These are phyloP conservation scores for Heliconius ismenius DNA, from an alignment of 2,888 invertebrate species.

Conservation along the genomic window DNA sequence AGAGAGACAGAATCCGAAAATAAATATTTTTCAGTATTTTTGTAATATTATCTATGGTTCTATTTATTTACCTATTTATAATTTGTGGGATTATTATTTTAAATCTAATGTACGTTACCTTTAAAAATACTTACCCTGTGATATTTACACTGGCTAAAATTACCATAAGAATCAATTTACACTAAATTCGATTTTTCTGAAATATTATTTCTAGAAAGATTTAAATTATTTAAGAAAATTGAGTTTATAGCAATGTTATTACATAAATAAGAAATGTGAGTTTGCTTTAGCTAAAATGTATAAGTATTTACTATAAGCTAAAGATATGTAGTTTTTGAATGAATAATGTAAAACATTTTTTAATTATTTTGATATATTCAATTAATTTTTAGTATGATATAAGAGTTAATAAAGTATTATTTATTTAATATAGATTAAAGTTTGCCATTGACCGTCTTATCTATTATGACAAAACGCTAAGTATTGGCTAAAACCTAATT, in stretches of 20 bases:
- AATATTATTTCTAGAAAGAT: not conserved
- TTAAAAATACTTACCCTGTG: conserved; percentile 42
- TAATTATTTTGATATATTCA: not conserved
- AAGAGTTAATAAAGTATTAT: not conserved
- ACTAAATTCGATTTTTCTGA: conserved; percentile 35
- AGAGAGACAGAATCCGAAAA: conserved; percentile 2
- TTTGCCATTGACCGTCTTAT: too few species aligned
- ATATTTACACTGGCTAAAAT: conserved; percentile 41
- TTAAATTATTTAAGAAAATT: not conserved
- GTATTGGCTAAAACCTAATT: too few species aligned
- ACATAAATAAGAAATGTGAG: not conserved
- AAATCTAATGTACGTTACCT: not conserved
- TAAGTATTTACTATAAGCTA: not conserved
- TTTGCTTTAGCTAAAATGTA: not conserved
- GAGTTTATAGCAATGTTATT: not conserved
- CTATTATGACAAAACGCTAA: too few species aligned
- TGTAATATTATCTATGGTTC: not conserved
- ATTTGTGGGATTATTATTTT: not conserved
- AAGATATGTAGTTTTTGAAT: conserved; percentile 7
- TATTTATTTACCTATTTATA: not conserved
- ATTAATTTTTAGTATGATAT: not conserved
- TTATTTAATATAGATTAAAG: not conserved
- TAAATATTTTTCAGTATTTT: not conserved
- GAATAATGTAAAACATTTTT: not conserved
- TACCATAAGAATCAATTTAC: conserved; percentile 29